Percentiles rank a stretch among this genome's conserved stretches.
Evolutionary conservation across 1,140 invertebrate genomes (phyloP).

Genomic region (Magallana gigas): DNA sequence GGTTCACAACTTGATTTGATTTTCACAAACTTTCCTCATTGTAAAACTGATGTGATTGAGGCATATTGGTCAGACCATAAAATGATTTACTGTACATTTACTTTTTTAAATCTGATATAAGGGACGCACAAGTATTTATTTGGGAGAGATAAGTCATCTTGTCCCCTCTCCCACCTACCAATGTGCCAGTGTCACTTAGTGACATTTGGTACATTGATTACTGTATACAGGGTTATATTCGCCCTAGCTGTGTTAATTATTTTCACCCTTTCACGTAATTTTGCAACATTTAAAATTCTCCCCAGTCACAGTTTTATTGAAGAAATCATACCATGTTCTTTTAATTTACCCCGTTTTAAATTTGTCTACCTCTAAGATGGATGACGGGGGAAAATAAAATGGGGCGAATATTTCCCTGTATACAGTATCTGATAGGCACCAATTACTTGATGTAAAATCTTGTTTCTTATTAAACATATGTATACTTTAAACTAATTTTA

Average conservation of each 20-base stretch:
- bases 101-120: too few relatives aligned
- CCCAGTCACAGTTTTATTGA: background rate
- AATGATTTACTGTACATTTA: too few relatives aligned
- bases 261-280: constrained; percentile 9
- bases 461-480: background rate
- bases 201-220: too few relatives aligned
- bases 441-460: background rate
- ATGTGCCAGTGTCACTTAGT: too few relatives aligned
- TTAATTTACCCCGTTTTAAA: background rate
- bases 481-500: constrained; percentile 7
- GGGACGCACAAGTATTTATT: too few relatives aligned
- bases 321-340: background rate
- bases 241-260: background rate
- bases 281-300: background rate
- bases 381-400: background rate
- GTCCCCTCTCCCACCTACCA: too few relatives aligned
- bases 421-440: background rate
- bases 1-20: too few relatives aligned
- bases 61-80: too few relatives aligned
- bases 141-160: too few relatives aligned
- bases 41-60: background rate
- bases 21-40: constrained; percentile 12
- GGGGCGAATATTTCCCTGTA: constrained; percentile 8
- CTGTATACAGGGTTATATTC: constrained; percentile 8
- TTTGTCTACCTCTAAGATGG: constrained; percentile 4